These are phyloP conservation scores for Maconellicoccus hirsutus DNA, from an alignment of 1,140 invertebrate genomes.

Conservation along the genomic window DNA sequence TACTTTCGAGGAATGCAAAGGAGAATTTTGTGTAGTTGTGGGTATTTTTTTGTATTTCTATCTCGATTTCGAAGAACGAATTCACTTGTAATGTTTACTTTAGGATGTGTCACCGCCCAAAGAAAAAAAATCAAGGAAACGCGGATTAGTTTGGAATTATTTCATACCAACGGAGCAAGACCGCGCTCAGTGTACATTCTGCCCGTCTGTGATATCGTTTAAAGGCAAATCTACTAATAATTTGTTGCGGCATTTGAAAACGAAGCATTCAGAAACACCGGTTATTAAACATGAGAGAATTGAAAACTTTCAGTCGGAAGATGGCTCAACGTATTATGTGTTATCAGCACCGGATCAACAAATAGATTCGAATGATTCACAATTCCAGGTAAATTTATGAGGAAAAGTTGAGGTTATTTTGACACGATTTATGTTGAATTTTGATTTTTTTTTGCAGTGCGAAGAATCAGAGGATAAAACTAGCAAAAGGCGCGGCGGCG, in stretches of 20 bases:
- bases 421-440: not conserved
- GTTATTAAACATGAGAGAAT: not conserved
- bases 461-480: not conserved
- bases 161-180: not conserved
- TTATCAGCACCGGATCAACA: not conserved
- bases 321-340: slow-evolving; percentile 9
- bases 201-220: slow-evolving; percentile 17
- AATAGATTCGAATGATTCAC: not conserved
- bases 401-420: too few species aligned
- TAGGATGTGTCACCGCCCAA: slow-evolving; percentile 3
- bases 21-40: not conserved
- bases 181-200: slow-evolving; percentile 15
- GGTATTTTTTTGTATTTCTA: not conserved
- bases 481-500: not conserved
- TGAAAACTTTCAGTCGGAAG: not conserved
- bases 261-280: not conserved
- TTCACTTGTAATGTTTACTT: too few species aligned
- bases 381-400: not conserved
- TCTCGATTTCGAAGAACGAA: not conserved
- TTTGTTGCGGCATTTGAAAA: slow-evolving; percentile 12
- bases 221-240: slow-evolving; percentile 21
- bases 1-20: not conserved
- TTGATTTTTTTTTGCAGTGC: not conserved
- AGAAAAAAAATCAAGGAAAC: not conserved
- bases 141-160: slow-evolving; percentile 21